Base-by-base conservation (phyloP, 2,113 vertebrate species). In the Megalops atlanticus region DNA sequence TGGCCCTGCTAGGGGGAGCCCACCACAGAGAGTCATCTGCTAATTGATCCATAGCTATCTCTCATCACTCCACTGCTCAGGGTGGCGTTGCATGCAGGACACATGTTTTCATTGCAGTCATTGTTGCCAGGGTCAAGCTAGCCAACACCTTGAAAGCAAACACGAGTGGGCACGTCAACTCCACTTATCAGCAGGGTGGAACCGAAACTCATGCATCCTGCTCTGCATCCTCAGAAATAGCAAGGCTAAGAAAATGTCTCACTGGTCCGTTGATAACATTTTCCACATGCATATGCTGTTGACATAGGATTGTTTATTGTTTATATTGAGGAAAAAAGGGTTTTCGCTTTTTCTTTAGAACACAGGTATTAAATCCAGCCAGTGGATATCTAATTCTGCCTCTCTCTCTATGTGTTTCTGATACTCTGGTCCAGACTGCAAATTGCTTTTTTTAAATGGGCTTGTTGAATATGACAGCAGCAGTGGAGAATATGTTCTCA, bases 81-180 rank as follows among this genome's bases (percentile, higher is more conserved):
- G n/a, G n/a, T 6, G 68, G 21, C 33, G 24, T n/a, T 70, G 68
- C 68, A 35, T 70, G 33, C 31, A 35, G 68, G 31, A 27, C 16
- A 54, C 49, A 24, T 35, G 68, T 70, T 35, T 35, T 70, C 14
- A 33, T 12, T 24, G 16, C 49, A 1, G 1, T 54, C 49, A 16
- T 54, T 6, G 49, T 6, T 6, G 18, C 31, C 27, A 35, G 33
- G 68, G 68, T n/a, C 70, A 16, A 39, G 33, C 33, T 21, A 27
- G 54, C 77, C 12, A 24, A 35, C 54, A 45, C 58, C 64, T 31
- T 16, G 8, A 45, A 70, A 68, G 76, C 12, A 79, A 70, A 79
- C 77, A 79, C 14, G 24, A 18, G 54, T 3, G 27, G 58, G 41
- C 41, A 18, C 31, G 70, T 72, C 70, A 1, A 24, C 64, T 27